Evolutionary conservation across 1,140 invertebrate species (phyloP), one percentile per base, ranked within the genome.

Genomic region (Solen grandis): DNA sequence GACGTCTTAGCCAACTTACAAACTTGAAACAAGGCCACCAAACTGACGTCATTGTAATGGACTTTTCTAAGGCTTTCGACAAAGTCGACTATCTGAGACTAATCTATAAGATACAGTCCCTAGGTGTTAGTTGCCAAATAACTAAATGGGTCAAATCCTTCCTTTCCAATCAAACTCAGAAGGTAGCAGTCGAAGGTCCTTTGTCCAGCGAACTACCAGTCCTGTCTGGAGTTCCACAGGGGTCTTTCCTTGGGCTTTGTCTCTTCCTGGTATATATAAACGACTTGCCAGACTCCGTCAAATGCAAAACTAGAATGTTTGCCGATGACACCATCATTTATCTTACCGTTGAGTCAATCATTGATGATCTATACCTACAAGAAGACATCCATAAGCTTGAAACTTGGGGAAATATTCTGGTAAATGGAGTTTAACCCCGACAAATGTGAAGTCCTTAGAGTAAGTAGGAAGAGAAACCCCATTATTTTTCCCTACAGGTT

Each of bases 291-390:
- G 68, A 72, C 14, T n/a, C 14, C 2, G 22, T 72, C 14, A 35
- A 55, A 57, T 35, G 41, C 22, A 35, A 5, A 5, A 35, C 46
- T 16, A 52, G 38, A n/a, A 22, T 70, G 33, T 70, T 54, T 70
- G 66, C 66, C 8, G 66, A 70, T 70, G 68, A 55, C 33, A 65
- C 62, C n/a, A n/a, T n/a, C n/a, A n/a, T n/a, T n/a, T 72, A 72
- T 29, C 50, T 72, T 13, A 72, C 69, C 22, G 35, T 72, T 25
- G 38, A 72, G 16, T 55, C 69, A 8, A 16, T 33, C 19, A 22
- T 29, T 19, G 52, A 55, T 38, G 27, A 5, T 2, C 5, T 35
- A 72, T 35, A 13, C 31, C n/a, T 72, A 16, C 69, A 72, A 59
- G 13, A 59, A 10, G 69, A 72, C 27, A 52, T 72, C 4, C 52